A percentile compares a stretch with the other conserved stretches of the same genome.
These are phyloP conservation scores for Flexamia atlantica DNA, from an alignment of 2,888 invertebrate species.

Conservation along the genomic window DNA sequence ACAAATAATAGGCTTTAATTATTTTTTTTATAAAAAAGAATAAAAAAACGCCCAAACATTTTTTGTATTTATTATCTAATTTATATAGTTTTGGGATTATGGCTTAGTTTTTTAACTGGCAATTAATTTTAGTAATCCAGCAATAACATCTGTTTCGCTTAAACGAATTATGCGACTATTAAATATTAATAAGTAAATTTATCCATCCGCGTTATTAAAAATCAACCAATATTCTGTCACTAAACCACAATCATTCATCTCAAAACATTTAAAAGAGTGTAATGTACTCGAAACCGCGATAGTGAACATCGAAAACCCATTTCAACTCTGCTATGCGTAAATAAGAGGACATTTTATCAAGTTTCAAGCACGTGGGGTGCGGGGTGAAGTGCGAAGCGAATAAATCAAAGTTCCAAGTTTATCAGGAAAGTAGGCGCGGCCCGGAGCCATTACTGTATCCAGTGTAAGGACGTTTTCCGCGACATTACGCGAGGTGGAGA, in stretches of 20 bases:
- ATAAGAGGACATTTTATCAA: neutral
- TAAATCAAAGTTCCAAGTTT: slow-evolving; percentile 24
- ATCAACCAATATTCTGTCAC: neutral
- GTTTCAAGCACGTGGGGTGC: slow-evolving; percentile 13
- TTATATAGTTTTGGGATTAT: too few relatives aligned
- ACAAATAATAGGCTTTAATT: too few relatives aligned
- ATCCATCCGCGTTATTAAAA: too few relatives aligned
- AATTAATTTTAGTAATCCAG: too few relatives aligned
- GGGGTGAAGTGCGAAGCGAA: neutral
- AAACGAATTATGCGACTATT: too few relatives aligned
- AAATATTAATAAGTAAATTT: too few relatives aligned
- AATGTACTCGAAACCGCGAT: slow-evolving; percentile 7
- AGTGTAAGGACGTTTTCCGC: slow-evolving; percentile 14
- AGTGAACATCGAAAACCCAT: neutral
- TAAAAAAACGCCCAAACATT: too few relatives aligned
- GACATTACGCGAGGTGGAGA: slow-evolving; percentile 39
- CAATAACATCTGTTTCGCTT: too few relatives aligned
- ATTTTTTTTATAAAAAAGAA: too few relatives aligned
- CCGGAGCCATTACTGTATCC: slow-evolving; percentile 12
- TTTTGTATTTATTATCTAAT: too few relatives aligned
- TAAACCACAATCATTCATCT: neutral
- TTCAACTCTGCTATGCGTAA: neutral
- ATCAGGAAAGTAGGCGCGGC: slow-evolving; percentile 1
- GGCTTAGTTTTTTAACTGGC: too few relatives aligned
- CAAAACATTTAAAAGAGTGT: neutral